Evolutionary conservation across 2,888 invertebrate genomes (phyloP), one percentile per base, ranked within the genome.

Genomic region (Allophyes oxyacanthae): DNA sequence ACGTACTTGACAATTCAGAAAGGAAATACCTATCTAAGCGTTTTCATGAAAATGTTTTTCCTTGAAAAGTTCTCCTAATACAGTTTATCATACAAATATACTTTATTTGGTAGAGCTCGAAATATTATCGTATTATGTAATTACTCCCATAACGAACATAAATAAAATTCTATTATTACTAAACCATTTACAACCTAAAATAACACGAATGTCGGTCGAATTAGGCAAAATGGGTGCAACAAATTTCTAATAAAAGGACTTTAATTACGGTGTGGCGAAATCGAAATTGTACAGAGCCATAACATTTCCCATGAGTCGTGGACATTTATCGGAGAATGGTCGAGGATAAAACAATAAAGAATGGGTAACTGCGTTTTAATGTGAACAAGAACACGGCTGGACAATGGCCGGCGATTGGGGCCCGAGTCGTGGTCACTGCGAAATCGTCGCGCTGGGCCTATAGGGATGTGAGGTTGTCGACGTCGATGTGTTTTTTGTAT

Each of bases 361-460:
- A 92, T 90, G 90, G 88, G 89, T 92, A 93, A 93, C 90, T 88
- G 93, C 89, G 86, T 89, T 93, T 92, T 93, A 92, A 94, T 94
- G 92, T 86, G 92, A 90, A 91, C 90, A 92, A 91, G 93, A 89
- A 91, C 92, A 89, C 85, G 82, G 83, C 72, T 73, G 89, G 88
- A 92, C 91, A 93, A 93, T 92, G 86, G 89, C 83, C 77, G 79
- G 68, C 86, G 87, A 87, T 88, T 89, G 91, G 91, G 91, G 91
- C 84, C 82, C 87, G 82, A 72, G 76, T 84, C 75, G 85, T 87
- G 91, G 91, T 92, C 91, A 89, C 82, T 87, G 84, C 81, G 79
- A 83, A 86, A 84, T 87, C 74, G 83, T 87, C 85, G 79, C 84
- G 77, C 76, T 77, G 73, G 42, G 60, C 62, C 58, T 46, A 49